A percentile compares a stretch with the other conserved stretches of the same genome.
These are phyloP conservation scores for Anastatus disparis DNA, from an alignment of 1,140 invertebrate genomes.

Conservation along the genomic window DNA sequence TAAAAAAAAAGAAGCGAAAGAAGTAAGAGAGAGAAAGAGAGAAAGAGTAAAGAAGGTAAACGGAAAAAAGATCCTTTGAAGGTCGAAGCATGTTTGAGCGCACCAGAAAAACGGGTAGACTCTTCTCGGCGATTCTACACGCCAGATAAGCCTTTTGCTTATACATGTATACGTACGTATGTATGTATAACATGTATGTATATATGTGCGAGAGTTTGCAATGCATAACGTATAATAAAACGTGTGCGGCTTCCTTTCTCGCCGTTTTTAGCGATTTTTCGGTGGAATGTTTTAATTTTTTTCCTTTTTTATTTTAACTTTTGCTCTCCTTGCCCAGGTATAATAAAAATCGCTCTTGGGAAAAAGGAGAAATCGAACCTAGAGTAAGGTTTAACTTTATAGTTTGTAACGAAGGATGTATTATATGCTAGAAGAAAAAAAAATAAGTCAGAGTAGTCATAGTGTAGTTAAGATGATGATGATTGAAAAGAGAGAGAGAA, in stretches of 20 bases:
- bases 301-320: no score
- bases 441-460: constrained; percentile 25
- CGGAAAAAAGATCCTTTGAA: constrained; percentile 30
- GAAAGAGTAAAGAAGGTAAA: not conserved
- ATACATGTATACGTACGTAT: not conserved
- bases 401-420: constrained; percentile 3
- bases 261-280: no score
- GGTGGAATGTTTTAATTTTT: no score
- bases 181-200: not conserved
- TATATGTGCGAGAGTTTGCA: not conserved
- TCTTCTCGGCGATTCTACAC: constrained; percentile 23
- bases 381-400: no score
- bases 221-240: not conserved
- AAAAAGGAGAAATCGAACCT: no score
- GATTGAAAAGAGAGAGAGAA: not conserved
- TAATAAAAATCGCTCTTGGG: no score
- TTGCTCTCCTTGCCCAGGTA: no score
- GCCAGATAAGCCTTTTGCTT: constrained; percentile 7
- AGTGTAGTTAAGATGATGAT: constrained; percentile 27
- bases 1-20: not conserved
- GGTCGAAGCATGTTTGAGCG: constrained; percentile 2
- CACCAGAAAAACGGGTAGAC: constrained; percentile 27
- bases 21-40: not conserved
- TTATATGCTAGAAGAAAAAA: no score
- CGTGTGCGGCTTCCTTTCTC: not conserved